Evolutionary conservation across 2,113 vertebrate genomes (phyloP), one percentile per base, ranked within the genome.

Genomic region (Lagenorhynchus albirostris): DNA sequence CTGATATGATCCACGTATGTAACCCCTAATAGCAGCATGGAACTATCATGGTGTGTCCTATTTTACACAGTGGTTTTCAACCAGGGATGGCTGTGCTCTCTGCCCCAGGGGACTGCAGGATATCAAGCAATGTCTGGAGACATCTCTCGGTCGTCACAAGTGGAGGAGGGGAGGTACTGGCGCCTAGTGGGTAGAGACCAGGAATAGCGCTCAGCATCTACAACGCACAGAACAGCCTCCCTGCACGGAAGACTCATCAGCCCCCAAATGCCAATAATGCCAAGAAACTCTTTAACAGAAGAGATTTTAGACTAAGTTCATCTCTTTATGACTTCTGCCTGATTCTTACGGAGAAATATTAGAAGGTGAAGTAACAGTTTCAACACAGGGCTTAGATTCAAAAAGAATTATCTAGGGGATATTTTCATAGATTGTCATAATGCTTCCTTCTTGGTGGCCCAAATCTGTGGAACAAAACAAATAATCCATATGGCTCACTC

Each of bases 1-100:
- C 5, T 31, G 11, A 25, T 3, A n/a, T 0, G 1, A 47, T 9
- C 10, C 36, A 33, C 0, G 2, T 17, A 9, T 2, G 20, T 8
- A 11, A 55, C 3, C 8, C 11, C 2, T 17, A 29, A 38, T 8
- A 8, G n/a, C 38, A 77, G 31, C 76, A 38, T 3, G 4, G 6
- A 31, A 38, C 12, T 8, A 8, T 5, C 10, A 8, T 0, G 20
- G 36, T 2, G 7, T 0, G 3, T 47, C 74, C 25, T 8, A 12
- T 5, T 50, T 18, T 0, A 23, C 25, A 20, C 15, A 4, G 36
- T 1, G 25, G 1, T 23, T 74, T 50, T 50, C 38, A 17, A 38
- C 18, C n/a, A 29, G 68, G 10, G 8, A 20, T 14, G 2, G 38
- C 9, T 0, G 4, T 1, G 21, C 12, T 81, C 26, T 60, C 13